These are phyloP conservation scores for Chiroxiphia lanceolata DNA, from an alignment of 2,797 vertebrate genomes.

Conservation along the genomic window DNA sequence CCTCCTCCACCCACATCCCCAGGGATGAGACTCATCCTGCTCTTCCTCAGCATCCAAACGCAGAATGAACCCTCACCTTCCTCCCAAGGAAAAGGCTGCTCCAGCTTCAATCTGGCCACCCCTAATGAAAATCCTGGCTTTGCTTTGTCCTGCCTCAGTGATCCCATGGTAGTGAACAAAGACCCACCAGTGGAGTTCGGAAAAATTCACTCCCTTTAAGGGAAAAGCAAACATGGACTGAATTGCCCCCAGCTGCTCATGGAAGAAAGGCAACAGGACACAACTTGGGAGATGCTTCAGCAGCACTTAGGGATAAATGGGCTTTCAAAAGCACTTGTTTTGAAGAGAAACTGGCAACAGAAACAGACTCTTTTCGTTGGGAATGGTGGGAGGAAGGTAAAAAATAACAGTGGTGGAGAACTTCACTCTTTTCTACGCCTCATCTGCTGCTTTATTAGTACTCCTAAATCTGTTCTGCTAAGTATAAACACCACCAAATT, in stretches of 20 bases:
- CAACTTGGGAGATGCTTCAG: neutral
- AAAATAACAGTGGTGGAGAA: constrained; percentile 55
- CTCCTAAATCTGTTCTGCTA: constrained; percentile 64
- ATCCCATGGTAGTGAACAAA: neutral
- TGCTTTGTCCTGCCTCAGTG: neutral
- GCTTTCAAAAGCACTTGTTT: neutral
- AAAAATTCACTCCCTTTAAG: neutral
- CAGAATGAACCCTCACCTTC: neutral
- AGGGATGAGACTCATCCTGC: neutral
- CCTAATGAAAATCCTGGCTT: accelerated
- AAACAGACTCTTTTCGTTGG: constrained; percentile 6
- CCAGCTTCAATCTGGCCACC: neutral
- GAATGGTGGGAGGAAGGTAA: constrained; percentile 61
- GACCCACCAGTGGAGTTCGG: neutral
- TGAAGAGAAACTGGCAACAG: constrained; percentile 22
- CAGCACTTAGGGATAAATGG: neutral
- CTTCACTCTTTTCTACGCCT: constrained; percentile 51
- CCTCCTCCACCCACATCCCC: neutral
- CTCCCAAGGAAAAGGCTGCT: neutral
- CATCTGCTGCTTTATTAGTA: constrained; percentile 65
- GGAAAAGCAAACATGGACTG: neutral
- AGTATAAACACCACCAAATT: constrained; percentile 61
- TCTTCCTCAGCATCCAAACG: neutral
- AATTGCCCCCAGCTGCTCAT: neutral
- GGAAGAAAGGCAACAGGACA: neutral